Evolutionary conservation across 2,797 vertebrate species (phyloP), one percentile per base, ranked within the genome.

Genomic region (Microhierax caerulescens): DNA sequence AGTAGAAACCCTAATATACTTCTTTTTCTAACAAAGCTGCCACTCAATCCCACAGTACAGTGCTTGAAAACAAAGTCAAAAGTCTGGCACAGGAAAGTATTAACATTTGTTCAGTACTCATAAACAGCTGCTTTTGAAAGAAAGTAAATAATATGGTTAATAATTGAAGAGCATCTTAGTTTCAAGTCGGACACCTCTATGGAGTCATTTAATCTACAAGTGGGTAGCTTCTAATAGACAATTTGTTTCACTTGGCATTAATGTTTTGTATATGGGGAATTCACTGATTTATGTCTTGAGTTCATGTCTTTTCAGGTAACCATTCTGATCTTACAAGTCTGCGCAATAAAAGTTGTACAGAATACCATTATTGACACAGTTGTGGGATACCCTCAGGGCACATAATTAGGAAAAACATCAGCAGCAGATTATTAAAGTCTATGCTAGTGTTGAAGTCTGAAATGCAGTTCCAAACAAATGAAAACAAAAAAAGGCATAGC

Each of bases 51-150:
- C 98, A 98, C 98, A 98, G 98, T 99, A 99, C 98, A 99, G 98
- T 99, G 98, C 98, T 99, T 98, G 98, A 98, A 99, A 99, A 97
- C 91, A 97, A 98, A 98, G 95, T 97, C 96, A 94, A 98, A 98
- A 98, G 98, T 99, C 99, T 99, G 98, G 98, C 98, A 99, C 99
- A 98, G 98, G 98, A 98, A 98, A 98, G 97, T 97, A 98, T 96
- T 99, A 98, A 99, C 98, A 98, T 98, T 99, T 99, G 98, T 99
- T 99, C 99, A 98, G 98, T 98, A 99, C 98, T 99, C 98, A 98
- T 97, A 97, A 98, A 98, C 98, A 99, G 98, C 98, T 99, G 99
- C 98, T 99, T 99, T 98, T 97, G 98, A 98, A 98, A 98, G 97
- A 97, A 97, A 97, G 96, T 89, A 95, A 97, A 96, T 96, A 95